phyloP scores from a whole-genome alignment of 2,113 vertebrate species.

The Heterotis niloticus region DNA sequence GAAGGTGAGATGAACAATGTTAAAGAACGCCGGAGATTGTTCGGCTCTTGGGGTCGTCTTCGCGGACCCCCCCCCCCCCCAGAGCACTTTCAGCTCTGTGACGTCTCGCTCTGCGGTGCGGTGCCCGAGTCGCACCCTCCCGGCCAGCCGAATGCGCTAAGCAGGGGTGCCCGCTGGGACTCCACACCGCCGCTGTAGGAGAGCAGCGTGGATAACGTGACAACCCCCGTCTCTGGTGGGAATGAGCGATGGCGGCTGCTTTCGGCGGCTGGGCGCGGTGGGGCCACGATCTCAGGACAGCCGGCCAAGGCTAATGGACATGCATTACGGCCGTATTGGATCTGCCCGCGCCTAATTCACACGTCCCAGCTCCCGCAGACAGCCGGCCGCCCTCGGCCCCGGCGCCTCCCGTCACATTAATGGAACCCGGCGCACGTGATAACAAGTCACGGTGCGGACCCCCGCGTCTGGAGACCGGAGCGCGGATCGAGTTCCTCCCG shows the following conservation, averaged over 20 bases:
- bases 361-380: not conserved
- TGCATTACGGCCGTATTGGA: not conserved
- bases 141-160: slow-evolving; percentile 40
- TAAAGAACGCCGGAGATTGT: no score
- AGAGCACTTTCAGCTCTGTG: no score
- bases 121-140: slow-evolving; percentile 30
- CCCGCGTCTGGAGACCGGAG: slow-evolving; percentile 2
- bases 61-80: no score
- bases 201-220: slow-evolving; percentile 55
- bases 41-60: no score
- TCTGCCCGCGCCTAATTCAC: not conserved
- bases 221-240: slow-evolving; percentile 37
- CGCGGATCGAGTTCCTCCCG: slow-evolving; percentile 23
- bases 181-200: slow-evolving; percentile 46
- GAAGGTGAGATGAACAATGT: no score
- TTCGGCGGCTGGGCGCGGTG: slow-evolving; percentile 6
- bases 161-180: slow-evolving; percentile 38
- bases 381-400: slow-evolving; percentile 10
- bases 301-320: slow-evolving; percentile 8
- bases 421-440: not conserved
- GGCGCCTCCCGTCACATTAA: slow-evolving; percentile 20
- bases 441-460: slow-evolving; percentile 24
- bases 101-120: not conserved
- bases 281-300: slow-evolving; percentile 21
- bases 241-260: slow-evolving; percentile 3